These are phyloP conservation scores for Oligia strigilis DNA, from an alignment of 2,888 invertebrate genomes.

Conservation along the genomic window DNA sequence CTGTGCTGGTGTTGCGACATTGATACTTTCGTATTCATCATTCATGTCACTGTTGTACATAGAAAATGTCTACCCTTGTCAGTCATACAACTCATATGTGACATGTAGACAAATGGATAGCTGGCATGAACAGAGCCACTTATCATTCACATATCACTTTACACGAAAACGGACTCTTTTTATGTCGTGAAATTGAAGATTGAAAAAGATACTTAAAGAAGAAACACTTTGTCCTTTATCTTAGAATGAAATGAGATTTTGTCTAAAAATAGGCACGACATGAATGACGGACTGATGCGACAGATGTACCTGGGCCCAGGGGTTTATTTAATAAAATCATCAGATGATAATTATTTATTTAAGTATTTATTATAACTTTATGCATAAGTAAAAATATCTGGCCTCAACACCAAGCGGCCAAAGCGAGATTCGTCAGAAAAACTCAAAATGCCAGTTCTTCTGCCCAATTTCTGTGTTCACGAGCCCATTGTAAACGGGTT, in stretches of 20 bases:
- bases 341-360: too few species aligned
- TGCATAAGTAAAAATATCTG: too few species aligned
- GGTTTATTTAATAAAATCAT: too few species aligned
- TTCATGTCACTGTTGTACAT: constrained; percentile 17
- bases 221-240: not conserved
- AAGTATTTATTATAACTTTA: too few species aligned
- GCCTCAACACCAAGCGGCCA: too few species aligned
- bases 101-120: constrained; percentile 19
- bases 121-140: constrained; percentile 3
- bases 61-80: constrained; percentile 47
- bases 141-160: not conserved
- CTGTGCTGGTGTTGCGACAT: not conserved
- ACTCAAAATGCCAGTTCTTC: too few species aligned
- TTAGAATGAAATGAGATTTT: not conserved
- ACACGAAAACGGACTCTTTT: not conserved
- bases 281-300: not conserved
- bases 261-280: not conserved
- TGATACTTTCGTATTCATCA: constrained; percentile 31
- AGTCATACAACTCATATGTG: constrained; percentile 8
- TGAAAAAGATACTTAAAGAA: not conserved
- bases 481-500: too few species aligned
- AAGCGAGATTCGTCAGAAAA: too few species aligned
- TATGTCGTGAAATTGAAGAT: not conserved
- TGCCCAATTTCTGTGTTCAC: too few species aligned
- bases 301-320: not conserved